These are phyloP conservation scores for Turritopsis dohrnii DNA, from an alignment of 30 jellyfish, hydroid and myxozoan species.

Conservation along the genomic window DNA sequence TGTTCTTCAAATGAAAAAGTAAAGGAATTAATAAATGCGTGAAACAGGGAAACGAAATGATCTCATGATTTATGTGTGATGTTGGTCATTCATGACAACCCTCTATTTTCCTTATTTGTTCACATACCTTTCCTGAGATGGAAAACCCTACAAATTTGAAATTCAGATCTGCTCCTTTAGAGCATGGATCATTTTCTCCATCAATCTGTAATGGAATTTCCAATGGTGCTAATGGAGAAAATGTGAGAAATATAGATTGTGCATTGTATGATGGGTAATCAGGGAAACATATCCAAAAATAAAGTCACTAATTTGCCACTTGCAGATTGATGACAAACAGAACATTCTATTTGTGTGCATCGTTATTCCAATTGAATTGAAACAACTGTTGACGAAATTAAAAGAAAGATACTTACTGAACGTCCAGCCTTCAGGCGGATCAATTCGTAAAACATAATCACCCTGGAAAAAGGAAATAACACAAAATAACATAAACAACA, in stretches of 20 bases:
- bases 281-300: background rate
- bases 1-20: too few species aligned
- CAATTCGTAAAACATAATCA: conserved; percentile 69
- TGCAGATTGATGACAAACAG: too few species aligned
- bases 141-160: conserved; percentile 87
- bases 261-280: background rate
- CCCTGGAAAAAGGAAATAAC: conserved; percentile 42
- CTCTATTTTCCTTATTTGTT: too few species aligned
- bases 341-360: too few species aligned
- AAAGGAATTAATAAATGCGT: too few species aligned
- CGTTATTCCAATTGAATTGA: too few species aligned
- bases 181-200: conserved; percentile 96
- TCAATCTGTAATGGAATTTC: conserved; percentile 69
- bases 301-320: background rate
- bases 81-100: too few species aligned
- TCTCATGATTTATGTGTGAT: too few species aligned
- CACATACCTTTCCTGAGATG: conserved; percentile 68
- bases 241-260: too few species aligned
- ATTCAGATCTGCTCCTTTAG: conserved; percentile 89
- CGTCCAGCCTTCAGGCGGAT: conserved; percentile 98
- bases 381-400: background rate
- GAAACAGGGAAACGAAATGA: too few species aligned
- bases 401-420: conserved; percentile 46
- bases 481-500: background rate
- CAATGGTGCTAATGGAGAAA: conserved; percentile 69